phyloP scores from a whole-genome alignment of 1,140 invertebrate species.

The Zophobas morio region DNA sequence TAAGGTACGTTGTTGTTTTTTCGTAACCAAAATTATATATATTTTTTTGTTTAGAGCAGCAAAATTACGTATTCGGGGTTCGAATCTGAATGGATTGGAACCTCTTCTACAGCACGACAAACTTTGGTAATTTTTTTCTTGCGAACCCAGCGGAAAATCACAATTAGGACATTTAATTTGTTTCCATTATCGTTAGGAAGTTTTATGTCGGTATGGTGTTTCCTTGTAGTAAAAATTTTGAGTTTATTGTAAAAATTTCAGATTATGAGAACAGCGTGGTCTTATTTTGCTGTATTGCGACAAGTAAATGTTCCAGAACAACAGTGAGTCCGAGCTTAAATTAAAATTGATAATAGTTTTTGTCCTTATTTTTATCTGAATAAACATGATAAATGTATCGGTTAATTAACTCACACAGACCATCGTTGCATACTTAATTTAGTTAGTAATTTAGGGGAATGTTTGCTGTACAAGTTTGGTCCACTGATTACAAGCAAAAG shows the following conservation, averaged over 20 bases:
- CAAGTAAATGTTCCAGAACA: neutral
- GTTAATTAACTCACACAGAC: too few species aligned
- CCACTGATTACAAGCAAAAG: too few species aligned
- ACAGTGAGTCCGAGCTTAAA: too few species aligned
- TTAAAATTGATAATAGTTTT: too few species aligned
- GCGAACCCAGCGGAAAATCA: neutral
- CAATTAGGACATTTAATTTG: neutral
- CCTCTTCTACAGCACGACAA: neutral
- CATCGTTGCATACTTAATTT: too few species aligned
- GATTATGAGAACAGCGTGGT: neutral
- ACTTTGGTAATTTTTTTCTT: neutral
- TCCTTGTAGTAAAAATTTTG: neutral
- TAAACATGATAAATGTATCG: too few species aligned
- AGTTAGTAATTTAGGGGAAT: too few species aligned
- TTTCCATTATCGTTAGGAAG: neutral
- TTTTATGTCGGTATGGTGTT: neutral
- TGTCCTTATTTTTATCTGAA: too few species aligned
- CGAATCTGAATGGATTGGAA: neutral
- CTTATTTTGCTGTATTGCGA: constrained; percentile 1
- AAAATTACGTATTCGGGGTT: neutral
- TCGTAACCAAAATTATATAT: neutral
- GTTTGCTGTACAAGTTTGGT: too few species aligned
- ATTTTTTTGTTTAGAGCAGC: neutral
- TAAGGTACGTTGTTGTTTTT: neutral
- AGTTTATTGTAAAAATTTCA: neutral